Evolutionary conservation across 1,140 invertebrate species (phyloP), one percentile per base, ranked within the genome.

Genomic region (Drosophila watanabei): DNA sequence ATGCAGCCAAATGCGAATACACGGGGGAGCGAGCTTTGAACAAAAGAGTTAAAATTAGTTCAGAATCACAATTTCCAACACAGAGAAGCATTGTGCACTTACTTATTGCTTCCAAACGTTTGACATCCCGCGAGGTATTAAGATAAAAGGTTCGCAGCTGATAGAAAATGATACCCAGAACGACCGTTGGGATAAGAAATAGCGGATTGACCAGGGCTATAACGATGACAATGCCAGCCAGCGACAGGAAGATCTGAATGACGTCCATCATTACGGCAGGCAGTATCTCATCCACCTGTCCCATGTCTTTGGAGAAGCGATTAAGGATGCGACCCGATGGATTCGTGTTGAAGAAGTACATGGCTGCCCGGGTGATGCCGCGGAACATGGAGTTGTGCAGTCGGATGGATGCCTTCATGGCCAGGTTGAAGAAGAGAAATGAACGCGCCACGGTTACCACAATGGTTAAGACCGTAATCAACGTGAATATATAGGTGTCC

Each of bases 31-130:
- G 94, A 62, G 96, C 96, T 97, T 87, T 16, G 6, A 56, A 51
- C n/a, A 54, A 10, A 24, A 32, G 18, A 9, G 7, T 24, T 24
- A 0, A 69, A 56, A 41, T 48, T 0, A 52, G 10, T 28, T 54
- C 2, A 13, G 28, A 10, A 14, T 18, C 33, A 33, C 6, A n/a
- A 46, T 41, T 58, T 58, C 20, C 2, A 58, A 18, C 20, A n/a
- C 4, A 8, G 1, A 33, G 0, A 37, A 3, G 6, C 3, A 14
- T 13, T 4, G 0, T 0, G n/a, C 4, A 95, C 95, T 96, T 95
- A 98, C 97, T 97, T 85, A 97, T 96, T 90, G 96, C 97, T 94
- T 99, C 98, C 75, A 98, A 94, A 66, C 98, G 95, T 93, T 98
- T 98, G 11, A 98, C 94, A 93, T 96, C 97, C 58, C 98, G 94